A percentile compares a stretch with the other conserved stretches of the same genome.
These are phyloP conservation scores for Nannospalax galili DNA, from an alignment of 2,113 vertebrate species.

Conservation along the genomic window DNA sequence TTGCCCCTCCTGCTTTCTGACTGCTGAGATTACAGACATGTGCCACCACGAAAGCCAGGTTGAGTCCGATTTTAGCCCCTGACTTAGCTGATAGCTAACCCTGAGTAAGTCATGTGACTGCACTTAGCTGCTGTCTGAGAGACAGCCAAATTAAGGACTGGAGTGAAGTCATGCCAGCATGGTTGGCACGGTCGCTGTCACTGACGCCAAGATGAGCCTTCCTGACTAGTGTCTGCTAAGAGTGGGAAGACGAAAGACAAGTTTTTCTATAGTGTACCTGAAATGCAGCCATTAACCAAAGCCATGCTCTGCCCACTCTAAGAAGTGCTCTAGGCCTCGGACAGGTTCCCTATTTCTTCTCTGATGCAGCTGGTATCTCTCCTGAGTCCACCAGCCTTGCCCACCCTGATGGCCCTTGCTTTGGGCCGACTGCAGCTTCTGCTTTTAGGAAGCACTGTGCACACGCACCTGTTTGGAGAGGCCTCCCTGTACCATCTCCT, in stretches of 20 bases:
- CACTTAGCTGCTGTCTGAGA: background rate
- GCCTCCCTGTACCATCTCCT: background rate
- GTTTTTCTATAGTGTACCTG: conserved; percentile 44
- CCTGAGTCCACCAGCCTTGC: background rate
- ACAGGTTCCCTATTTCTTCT: background rate
- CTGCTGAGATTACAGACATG: background rate
- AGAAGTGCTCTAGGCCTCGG: background rate
- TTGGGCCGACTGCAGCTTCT: background rate
- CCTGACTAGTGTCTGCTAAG: background rate
- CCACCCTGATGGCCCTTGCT: rapidly evolving
- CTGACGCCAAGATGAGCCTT: background rate
- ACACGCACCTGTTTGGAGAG: background rate
- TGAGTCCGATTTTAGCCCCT: background rate
- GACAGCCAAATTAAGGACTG: background rate
- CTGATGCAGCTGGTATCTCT: background rate
- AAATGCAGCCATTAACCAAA: conserved; percentile 39
- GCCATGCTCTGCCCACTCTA: background rate
- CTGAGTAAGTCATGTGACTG: background rate
- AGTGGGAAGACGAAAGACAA: conserved; percentile 41
- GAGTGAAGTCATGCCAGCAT: background rate
- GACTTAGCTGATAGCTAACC: background rate
- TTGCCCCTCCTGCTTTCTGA: background rate
- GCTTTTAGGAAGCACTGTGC: background rate
- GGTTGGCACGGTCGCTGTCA: background rate
- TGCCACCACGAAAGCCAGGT: background rate